Base-by-base conservation (phyloP, 2,113 vertebrate genomes). In the Furnarius figulus region DNA sequence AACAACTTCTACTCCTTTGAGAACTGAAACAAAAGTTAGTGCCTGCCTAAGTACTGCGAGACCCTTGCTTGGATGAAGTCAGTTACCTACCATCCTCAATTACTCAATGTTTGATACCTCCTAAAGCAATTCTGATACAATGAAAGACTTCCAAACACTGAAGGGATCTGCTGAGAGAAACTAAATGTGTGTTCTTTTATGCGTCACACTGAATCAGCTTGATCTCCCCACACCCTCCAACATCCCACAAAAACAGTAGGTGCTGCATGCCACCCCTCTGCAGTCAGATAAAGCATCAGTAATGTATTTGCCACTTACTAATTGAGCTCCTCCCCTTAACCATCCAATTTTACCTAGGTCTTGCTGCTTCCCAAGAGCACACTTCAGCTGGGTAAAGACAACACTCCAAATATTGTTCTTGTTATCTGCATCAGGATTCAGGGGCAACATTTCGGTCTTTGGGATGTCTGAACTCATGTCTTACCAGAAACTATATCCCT, bases 201-300 rank as follows among this genome's bases (percentile, higher is more conserved):
- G 93, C 30, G 87, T 94, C 89, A 93, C 4, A 7, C 84, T 95
- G 93, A 95, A 95, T 89, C 89, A 96, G 85, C 59, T 79, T 91
- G 74, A 94, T 94, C 87, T 96, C 89, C 94, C 95, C 95, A 95
- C 96, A 97, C 95, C 96, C 95, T 96, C 12, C 18, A 91, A 93
- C 85, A 90, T 49, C 84, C 95, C 94, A 95, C 92, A 95, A 92
- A 78, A 92, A 96, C 40, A 88, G 85, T 66, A 77, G 90, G 72
- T 92, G 50, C 90, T 82, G 78, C 95, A 77, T 93, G 76, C 95
- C 83, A 92, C 94, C 94, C 35, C 87, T 92, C 81, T 75, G 84
- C 89, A 89, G 80, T 91, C 81, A 94, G 93, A 95, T 94, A 94
- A 85, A 72, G 47, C 42, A 76, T 52, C 66, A 56, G 62, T 44